Conservation (phyloP, 1,140 invertebrate species). For the Dreissena rostriformis region DNA sequence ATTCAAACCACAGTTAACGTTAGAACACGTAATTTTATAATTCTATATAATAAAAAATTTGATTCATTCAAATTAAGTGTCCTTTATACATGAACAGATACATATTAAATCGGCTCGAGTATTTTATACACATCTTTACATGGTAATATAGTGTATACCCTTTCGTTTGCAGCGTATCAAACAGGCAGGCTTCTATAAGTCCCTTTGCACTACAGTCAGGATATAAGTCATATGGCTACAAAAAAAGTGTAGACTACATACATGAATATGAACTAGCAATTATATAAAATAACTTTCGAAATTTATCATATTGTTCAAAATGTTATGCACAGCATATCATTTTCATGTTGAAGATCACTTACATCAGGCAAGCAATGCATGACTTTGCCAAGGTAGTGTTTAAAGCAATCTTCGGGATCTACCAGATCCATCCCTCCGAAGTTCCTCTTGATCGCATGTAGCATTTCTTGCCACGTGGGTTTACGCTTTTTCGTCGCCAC, state of each 20-base stretch:
- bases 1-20: too few relatives aligned
- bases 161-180: constrained; percentile 40
- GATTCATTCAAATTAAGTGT: too few relatives aligned
- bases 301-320: background rate
- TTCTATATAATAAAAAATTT: too few relatives aligned
- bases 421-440: constrained; percentile 74
- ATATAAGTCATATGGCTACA: constrained; percentile 54
- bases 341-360: background rate
- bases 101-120: too few relatives aligned
- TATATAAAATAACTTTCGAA: background rate
- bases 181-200: constrained; percentile 62
- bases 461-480: constrained; percentile 67
- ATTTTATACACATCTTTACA: too few relatives aligned
- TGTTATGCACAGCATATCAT: background rate
- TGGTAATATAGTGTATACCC: background rate
- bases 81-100: too few relatives aligned
- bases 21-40: too few relatives aligned
- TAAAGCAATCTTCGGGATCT: constrained; percentile 69
- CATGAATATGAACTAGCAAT: background rate
- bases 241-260: background rate
- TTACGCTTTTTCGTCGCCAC: constrained; percentile 50
- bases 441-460: constrained; percentile 73
- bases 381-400: constrained; percentile 1
- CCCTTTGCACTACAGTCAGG: constrained; percentile 60
- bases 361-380: background rate